phyloP scores from a whole-genome alignment of 92 coral and sea anemone species.

The Actinernus sp. region DNA sequence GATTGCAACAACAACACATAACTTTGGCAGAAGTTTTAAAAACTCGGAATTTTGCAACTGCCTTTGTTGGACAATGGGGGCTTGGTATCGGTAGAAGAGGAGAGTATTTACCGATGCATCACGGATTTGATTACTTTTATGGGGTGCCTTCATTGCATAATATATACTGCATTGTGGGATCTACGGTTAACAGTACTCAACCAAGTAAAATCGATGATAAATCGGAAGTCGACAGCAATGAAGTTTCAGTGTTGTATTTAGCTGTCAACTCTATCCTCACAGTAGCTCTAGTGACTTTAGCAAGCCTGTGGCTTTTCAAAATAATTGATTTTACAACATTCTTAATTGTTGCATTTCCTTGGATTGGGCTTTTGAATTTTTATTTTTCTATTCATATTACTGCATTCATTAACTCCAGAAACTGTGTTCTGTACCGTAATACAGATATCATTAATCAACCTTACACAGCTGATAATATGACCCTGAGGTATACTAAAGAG shows the following conservation, averaged over 20 bases:
- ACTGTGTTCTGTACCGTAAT: constrained; percentile 86
- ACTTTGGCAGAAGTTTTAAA: constrained; percentile 80
- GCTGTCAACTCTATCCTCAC: constrained; percentile 4
- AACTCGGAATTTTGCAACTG: constrained; percentile 56
- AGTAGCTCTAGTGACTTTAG: background rate
- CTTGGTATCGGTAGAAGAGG: constrained; percentile 83
- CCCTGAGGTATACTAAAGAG: constrained; percentile 83
- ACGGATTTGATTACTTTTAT: constrained; percentile 91
- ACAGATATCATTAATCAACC: constrained; percentile 84
- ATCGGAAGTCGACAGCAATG: constrained; percentile 3
- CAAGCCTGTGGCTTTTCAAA: constrained; percentile 18
- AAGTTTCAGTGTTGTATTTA: constrained; percentile 3
- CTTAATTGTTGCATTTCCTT: constrained; percentile 24
- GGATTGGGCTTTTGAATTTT: constrained; percentile 4
- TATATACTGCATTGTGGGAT: constrained; percentile 49
- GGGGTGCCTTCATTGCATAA: constrained; percentile 87
- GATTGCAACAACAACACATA: constrained; percentile 66
- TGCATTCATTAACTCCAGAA: constrained; percentile 63
- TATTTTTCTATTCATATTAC: constrained; percentile 30
- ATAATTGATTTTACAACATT: constrained; percentile 22
- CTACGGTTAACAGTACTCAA: constrained; percentile 4
- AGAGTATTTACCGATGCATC: constrained; percentile 73
- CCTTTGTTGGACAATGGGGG: constrained; percentile 93
- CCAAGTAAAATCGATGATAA: background rate
- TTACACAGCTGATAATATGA: constrained; percentile 72